A percentile compares a stretch with the other conserved stretches of the same genome.
These are phyloP conservation scores for Spea multiplicata DNA, from an alignment of 2,113 vertebrate genomes.

Conservation along the genomic window DNA sequence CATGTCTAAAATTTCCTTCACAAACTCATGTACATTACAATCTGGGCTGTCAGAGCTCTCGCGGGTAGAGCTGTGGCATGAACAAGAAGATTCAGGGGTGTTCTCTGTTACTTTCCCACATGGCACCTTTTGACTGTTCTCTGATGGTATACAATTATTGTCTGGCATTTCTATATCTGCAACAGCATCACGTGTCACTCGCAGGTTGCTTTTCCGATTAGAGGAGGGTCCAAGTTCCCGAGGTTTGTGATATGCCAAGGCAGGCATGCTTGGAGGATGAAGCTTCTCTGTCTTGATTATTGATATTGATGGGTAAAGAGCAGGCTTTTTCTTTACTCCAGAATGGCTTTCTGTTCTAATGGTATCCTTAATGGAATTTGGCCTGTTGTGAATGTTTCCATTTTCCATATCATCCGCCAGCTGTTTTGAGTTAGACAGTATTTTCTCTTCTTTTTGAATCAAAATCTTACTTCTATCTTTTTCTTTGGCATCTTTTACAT, in stretches of 20 bases:
- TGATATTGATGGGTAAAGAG: constrained; percentile 47
- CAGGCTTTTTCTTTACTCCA: constrained; percentile 52
- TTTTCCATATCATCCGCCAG: constrained; percentile 92
- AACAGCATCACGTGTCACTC: constrained; percentile 36
- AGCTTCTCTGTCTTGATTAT: constrained; percentile 43
- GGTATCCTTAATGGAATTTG: constrained; percentile 66
- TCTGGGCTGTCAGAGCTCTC: constrained; percentile 71
- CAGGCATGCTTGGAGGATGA: constrained; percentile 43
- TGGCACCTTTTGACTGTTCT: constrained; percentile 50
- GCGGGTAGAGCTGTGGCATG: constrained; percentile 60
- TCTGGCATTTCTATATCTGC: constrained; percentile 51
- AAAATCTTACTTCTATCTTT: constrained; percentile 60
- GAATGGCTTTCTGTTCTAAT: constrained; percentile 50
- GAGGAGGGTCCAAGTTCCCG: constrained; percentile 28
- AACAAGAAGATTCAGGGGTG: constrained; percentile 62
- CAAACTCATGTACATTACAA: constrained; percentile 83
- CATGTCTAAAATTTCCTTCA: constrained; percentile 94
- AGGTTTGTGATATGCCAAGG: constrained; percentile 41
- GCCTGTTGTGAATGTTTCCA: constrained; percentile 80
- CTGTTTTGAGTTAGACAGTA: constrained; percentile 61
- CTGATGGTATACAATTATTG: constrained; percentile 54
- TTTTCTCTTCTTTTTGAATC: constrained; percentile 56
- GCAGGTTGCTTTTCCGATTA: constrained; percentile 36
- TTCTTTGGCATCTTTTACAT: constrained; percentile 65
- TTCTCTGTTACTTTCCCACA: constrained; percentile 43